Evolutionary conservation across 1,140 invertebrate genomes (phyloP).

Genomic region (Drosophila subobscura): DNA sequence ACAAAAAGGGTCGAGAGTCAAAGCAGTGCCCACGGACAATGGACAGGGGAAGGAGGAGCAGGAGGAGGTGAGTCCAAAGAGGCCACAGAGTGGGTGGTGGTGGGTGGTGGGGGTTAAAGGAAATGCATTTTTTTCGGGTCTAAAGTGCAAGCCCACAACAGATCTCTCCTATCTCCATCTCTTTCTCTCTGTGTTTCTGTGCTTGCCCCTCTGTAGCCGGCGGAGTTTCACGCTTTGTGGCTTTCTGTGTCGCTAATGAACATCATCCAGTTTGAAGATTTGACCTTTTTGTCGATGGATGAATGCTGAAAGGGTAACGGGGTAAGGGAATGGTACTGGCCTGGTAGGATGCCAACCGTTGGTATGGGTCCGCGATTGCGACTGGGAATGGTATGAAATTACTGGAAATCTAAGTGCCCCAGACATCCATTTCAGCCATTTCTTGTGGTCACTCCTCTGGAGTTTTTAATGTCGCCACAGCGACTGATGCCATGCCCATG

Average conservation of each 20-base stretch:
- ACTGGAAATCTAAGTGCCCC: too few relatives aligned
- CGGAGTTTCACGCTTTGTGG: conserved; percentile 70
- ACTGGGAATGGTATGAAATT: neutral
- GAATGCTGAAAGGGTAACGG: conserved; percentile 9
- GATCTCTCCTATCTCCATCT: conserved; percentile 22
- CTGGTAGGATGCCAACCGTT: too few relatives aligned
- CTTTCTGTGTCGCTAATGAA: conserved; percentile 72
- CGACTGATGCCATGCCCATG: conserved; percentile 25
- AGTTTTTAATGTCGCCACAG: conserved; percentile 66
- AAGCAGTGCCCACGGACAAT: conserved; percentile 39
- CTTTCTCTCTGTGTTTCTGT: conserved; percentile 19
- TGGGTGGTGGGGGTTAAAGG: conserved; percentile 11
- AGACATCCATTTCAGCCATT: conserved; percentile 39
- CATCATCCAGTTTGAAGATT: conserved; percentile 74
- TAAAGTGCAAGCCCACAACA: conserved; percentile 49
- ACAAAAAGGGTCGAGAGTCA: conserved; percentile 73
- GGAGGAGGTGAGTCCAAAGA: neutral
- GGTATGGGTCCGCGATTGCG: neutral
- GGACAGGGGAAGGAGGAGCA: conserved; percentile 9
- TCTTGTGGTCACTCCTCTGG: conserved; percentile 75
- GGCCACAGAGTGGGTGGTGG: neutral
- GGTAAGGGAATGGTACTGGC: neutral
- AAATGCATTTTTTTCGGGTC: conserved; percentile 41
- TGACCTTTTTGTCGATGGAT: conserved; percentile 47
- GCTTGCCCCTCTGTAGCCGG: conserved; percentile 57